phyloP scores from a whole-genome alignment of 2,113 vertebrate species.

The human region GRCh38 chr9:85944501-85945000 shows the following conservation, averaged over 20 bases:
- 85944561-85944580: not conserved
- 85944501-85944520: not conserved
- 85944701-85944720: not conserved
- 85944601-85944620: not conserved
- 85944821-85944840: not conserved
- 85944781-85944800: not conserved
- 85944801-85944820: not conserved
- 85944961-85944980: not conserved
- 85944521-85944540: not conserved
- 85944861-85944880: not conserved
- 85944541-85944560: not conserved
- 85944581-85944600: not conserved
- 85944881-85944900: not conserved
- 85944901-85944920: not conserved
- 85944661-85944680: not conserved
- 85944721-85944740: not conserved
- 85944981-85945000: not conserved
- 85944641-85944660: not conserved
- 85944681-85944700: not conserved
- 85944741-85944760: too few species aligned
- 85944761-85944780: not conserved
- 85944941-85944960: not conserved
- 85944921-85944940: not conserved
- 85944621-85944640: not conserved
- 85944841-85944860: not conserved